Evolutionary conservation across 2,113 vertebrate species (phyloP), one percentile per base, ranked within the genome.

Genomic region (Macroglossus sobrinus): DNA sequence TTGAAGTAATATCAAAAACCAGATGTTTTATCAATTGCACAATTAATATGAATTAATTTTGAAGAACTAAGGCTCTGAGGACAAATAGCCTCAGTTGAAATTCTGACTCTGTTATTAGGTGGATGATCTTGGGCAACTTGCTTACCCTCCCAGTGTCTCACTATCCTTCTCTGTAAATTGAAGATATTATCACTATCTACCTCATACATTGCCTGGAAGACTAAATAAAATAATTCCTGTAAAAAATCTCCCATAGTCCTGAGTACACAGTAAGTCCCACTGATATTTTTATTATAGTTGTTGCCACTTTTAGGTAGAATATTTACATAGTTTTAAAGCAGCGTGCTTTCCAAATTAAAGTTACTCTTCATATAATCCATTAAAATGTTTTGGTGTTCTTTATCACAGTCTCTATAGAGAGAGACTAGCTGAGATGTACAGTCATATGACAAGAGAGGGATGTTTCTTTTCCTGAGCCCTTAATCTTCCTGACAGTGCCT

Each of bases 391-490:
- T 64, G 10, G 18, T 9, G 3, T 85, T 59, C 16, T 33, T 78
- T 76, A 38, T 26, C 47, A 22, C 40, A 50, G 15, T 55, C 66
- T 91, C 16, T 47, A 7, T 19, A 74, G 28, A n/a, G n/a, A n/a
- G n/a, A 78, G 10, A 13, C 33, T n/a, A 69, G 24, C 76, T 63
- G 45, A 81, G 33, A 43, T 66, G 28, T 30, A 68, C 2, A 47
- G 38, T 75, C 68, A 84, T 47, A 2, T 79, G 55, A 64, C 59
- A 55, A 93, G 66, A 85, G 72, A 97, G 33, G 26, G 43, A 75
- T 50, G 21, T 95, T 97, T 98, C 74, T 89, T 84, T 78, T 95
- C 22, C 85, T 97, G 86, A 96, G 97, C 78, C 64, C 64, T 93
- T 91, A 98, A 93, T 86, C 59, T 95, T 79, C 89, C 22, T 96